Base-by-base conservation (phyloP, 2,888 invertebrate species). In the Uropetala carovei region DNA sequence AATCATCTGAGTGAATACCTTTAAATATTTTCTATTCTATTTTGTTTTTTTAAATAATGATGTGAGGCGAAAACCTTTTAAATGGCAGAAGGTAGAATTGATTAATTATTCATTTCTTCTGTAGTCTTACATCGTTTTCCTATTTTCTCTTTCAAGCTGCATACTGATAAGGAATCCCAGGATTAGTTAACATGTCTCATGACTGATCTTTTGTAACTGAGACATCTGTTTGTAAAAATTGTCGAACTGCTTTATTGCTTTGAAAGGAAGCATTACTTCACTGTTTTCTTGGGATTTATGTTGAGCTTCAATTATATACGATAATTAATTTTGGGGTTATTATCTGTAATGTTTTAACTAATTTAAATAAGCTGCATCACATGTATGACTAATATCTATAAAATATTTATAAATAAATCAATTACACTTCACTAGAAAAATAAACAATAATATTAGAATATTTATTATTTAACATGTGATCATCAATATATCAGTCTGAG, bases 81-180 rank as follows among this genome's bases (percentile, higher is more conserved):
- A 68, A 2, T 75, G 75, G 22, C 22, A 27, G 27, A 75, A 27
- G 75, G 22, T 27, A 27, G 75, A 18, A 10, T 75, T 75, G 75
- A 22, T 75, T 27, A 13, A 22, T 27, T 75, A 18, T 43, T 75
- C 27, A 75, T 75, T 75, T 75, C 22, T 75, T 27, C 27, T 57
- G 43, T 84, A 56, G 57, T 56, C 58, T 86, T 86, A 86, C 27
- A 60, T 30, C 30, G 30, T 22, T 60, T 60, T 86, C 75, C 27
- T n/a, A 64, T 56, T 89, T 60, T 89, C 89, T 89, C 89, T 89
- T 89, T 89, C 89, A 89, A 89, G 89, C 89, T 89, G 89, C 89
- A n/a, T 89, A 89, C 16, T 89, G 43, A 89, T 89, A 89, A 89
- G 89, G 89, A 89, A 89, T 43, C 89, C 64, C 30, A 89, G 89